Percentiles rank a stretch among this genome's conserved stretches.
phyloP scores from a whole-genome alignment of 2,797 vertebrate genomes.

The Karalla daura region DNA sequence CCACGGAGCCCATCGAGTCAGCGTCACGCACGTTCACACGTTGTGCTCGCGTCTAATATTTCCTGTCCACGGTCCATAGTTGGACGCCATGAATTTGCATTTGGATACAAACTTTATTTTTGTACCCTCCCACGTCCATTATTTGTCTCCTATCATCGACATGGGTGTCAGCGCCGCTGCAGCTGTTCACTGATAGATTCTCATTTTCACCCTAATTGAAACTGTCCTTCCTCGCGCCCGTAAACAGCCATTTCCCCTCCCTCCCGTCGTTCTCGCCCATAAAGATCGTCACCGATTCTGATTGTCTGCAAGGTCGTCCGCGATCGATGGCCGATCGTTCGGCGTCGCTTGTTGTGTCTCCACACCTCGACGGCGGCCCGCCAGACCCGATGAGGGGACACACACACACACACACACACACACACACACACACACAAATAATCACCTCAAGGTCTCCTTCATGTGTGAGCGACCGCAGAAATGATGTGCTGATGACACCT shows the following conservation, averaged over 20 bases:
- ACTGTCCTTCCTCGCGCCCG: no score
- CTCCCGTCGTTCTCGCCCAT: slow-evolving; percentile 25
- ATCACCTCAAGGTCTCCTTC: slow-evolving; percentile 81
- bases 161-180: no score
- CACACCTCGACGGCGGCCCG: slow-evolving; percentile 53
- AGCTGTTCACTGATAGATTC: no score
- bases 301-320: slow-evolving; percentile 74
- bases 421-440: slow-evolving; percentile 24
- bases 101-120: no score
- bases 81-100: no score
- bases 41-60: no score
- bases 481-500: slow-evolving; percentile 79
- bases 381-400: slow-evolving; percentile 25
- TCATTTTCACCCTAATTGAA: no score
- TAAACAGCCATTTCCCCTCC: slow-evolving; percentile 17
- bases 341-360: slow-evolving; percentile 59
- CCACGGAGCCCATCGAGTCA: neutral
- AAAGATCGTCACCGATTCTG: slow-evolving; percentile 55
- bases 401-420: slow-evolving; percentile 9
- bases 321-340: slow-evolving; percentile 65
- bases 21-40: no score
- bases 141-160: no score
- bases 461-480: slow-evolving; percentile 76
- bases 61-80: no score
- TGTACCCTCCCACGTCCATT: no score